Base-by-base conservation (phyloP, 2,113 vertebrate genomes). In the Brachypteracias leptosomus region DNA sequence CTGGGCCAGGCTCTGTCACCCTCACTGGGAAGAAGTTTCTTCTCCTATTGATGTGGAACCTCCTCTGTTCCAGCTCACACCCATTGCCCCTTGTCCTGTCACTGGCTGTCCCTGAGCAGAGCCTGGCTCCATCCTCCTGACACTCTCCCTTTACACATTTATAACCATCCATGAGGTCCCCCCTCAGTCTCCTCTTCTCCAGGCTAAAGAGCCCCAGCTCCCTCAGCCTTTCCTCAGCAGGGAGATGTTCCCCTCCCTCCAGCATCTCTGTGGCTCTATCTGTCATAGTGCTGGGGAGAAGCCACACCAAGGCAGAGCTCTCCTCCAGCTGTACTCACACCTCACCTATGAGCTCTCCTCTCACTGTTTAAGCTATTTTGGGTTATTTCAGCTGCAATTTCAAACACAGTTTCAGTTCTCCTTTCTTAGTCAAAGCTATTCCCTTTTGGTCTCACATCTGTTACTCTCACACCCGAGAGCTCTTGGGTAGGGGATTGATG, bases 401-500 rank as follows among this genome's bases (percentile, higher is more conserved):
- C n/a, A 77, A 71, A 52, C 52, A 4, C 3, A 36, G 77, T 96
- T 95, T 92, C 95, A 65, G 47, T 97, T 97, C 89, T 94, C 29
- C 76, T 52, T 51, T 83, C 35, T 46, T 13, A 21, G 86, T 63
- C 59, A 47, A 68, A 93, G 75, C 66, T 55, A 51, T 78, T 95
- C 95, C 84, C 87, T 85, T 92, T 68, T 33, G 36, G 47, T 84
- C 44, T 94, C n/a, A 1, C 58, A 72, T 89, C 73, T 78, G 86
- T 46, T 44, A 1, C 0, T 1, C 29, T 51, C 57, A 20, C 25
- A 0, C 21, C 38, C 57, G 89, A 38, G 40, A 70, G 3, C 46
- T 25, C 3, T 29, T 11, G 85, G 52, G 51, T 21, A 31, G 76
- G 6, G 11, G 76, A 24, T 46, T 0, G n/a, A n/a, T n/a, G n/a